These are phyloP conservation scores for Tridacna gigas DNA, from an alignment of 2,888 invertebrate species.

Conservation along the genomic window DNA sequence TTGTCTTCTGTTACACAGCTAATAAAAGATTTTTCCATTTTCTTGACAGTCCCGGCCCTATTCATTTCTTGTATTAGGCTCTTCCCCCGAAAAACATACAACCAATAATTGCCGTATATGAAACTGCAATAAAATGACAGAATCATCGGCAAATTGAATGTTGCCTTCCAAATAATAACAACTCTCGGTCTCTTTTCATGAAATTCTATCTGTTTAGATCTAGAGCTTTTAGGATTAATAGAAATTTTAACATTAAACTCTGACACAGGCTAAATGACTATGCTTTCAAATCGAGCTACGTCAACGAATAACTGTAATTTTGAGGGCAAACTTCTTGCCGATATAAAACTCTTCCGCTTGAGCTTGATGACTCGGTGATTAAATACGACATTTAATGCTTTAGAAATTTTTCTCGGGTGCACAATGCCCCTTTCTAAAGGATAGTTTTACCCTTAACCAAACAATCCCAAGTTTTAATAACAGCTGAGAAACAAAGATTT, in stretches of 20 bases:
- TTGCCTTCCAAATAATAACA: conserved; percentile 57
- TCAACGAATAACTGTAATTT: conserved; percentile 21
- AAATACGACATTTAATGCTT: conserved; percentile 22
- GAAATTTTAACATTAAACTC: conserved; percentile 56
- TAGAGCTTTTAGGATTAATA: conserved; percentile 65
- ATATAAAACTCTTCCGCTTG: conserved; percentile 24
- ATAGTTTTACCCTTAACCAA: too few species aligned
- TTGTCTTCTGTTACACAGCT: not conserved
- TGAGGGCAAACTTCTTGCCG: conserved; percentile 25
- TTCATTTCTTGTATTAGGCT: conserved; percentile 53
- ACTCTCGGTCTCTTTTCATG: conserved; percentile 57
- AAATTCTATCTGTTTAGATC: conserved; percentile 60
- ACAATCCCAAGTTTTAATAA: too few species aligned
- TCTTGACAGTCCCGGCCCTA: conserved; percentile 48
- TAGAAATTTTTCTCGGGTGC: not conserved
- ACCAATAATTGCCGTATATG: conserved; percentile 63
- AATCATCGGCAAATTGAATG: conserved; percentile 65
- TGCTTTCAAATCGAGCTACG: conserved; percentile 3
- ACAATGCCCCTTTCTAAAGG: not conserved
- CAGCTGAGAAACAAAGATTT: too few species aligned
- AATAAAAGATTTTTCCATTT: conserved; percentile 45
- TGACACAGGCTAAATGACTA: conserved; percentile 27
- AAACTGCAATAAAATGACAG: conserved; percentile 63
- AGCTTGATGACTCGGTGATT: conserved; percentile 19
- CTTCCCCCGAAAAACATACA: conserved; percentile 46